phyloP scores from a whole-genome alignment of 2,113 vertebrate species.

The Trichechus manatus region DNA sequence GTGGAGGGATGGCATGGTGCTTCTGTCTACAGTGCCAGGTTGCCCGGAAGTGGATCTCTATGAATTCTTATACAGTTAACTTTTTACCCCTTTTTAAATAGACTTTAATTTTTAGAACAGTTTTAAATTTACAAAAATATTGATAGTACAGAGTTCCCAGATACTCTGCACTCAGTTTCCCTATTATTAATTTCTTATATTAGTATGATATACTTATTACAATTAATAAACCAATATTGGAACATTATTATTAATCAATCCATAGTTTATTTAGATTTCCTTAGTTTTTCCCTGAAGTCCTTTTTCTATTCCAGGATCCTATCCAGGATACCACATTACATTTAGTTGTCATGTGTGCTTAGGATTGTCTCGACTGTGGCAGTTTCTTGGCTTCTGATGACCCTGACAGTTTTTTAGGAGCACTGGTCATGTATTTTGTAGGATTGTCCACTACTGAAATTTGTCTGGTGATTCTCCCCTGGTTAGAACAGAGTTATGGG shows the following conservation, averaged over 20 bases:
- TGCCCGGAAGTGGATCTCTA: too few relatives aligned
- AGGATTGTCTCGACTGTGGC: not conserved
- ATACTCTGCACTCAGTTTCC: not conserved
- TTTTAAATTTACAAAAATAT: conserved; percentile 63
- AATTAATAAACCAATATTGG: conserved; percentile 27
- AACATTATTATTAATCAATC: conserved; percentile 22
- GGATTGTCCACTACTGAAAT: not conserved
- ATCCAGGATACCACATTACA: not conserved
- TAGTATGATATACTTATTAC: not conserved
- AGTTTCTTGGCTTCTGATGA: conserved; percentile 49
- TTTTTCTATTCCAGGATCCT: conserved; percentile 15
- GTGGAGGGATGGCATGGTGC: too few relatives aligned
- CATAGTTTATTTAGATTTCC: conserved; percentile 47
- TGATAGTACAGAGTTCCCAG: not conserved
- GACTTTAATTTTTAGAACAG: conserved; percentile 10
- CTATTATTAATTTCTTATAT: conserved; percentile 29
- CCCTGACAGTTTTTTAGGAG: conserved; percentile 28
- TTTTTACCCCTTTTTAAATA: not conserved
- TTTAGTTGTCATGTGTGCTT: conserved; percentile 13
- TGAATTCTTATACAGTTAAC: conserved; percentile 17
- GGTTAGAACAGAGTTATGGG: not conserved
- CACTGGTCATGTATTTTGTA: conserved; percentile 25
- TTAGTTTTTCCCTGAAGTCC: conserved; percentile 12
- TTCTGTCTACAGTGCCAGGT: too few relatives aligned
- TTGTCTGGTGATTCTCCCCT: conserved; percentile 37